A percentile compares a stretch with the other conserved stretches of the same genome.
These are phyloP conservation scores for Mastomys natalensis DNA, from an alignment of 2,113 vertebrate genomes.

Conservation along the genomic window DNA sequence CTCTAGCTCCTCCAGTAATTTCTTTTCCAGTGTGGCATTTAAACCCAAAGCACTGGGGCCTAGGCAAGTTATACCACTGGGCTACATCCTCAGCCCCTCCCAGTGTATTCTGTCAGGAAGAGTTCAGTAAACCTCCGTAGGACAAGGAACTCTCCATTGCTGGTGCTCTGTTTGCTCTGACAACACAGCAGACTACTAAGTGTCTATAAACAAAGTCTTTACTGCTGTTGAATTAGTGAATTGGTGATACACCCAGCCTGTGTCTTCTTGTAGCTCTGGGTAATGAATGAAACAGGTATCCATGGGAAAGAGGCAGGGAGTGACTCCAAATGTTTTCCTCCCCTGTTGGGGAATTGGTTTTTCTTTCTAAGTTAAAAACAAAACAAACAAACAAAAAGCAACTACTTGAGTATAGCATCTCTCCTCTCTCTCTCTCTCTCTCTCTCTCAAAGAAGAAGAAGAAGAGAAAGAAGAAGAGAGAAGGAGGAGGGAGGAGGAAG, in stretches of 20 bases:
- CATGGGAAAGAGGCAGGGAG: neutral
- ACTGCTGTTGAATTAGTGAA: neutral
- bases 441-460: neutral
- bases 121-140: neutral
- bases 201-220: neutral
- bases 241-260: neutral
- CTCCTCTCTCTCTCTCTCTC: no score
- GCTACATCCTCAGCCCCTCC: no score
- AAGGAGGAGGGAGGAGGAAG: rapidly evolving
- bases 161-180: neutral
- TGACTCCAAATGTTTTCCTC: neutral
- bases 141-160: neutral
- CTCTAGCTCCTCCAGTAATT: neutral
- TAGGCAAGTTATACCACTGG: no score
- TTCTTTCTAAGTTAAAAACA: slow-evolving; percentile 11
- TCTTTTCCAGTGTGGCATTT: neutral
- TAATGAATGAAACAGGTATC: neutral
- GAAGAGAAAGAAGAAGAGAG: no score
- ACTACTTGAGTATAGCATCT: neutral
- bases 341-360: neutral
- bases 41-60: neutral
- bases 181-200: neutral
- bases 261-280: neutral
- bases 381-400: neutral
- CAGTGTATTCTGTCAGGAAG: neutral